phyloP scores from a whole-genome alignment of 23 tunicate species.

The Aplidium turbinatum region DNA sequence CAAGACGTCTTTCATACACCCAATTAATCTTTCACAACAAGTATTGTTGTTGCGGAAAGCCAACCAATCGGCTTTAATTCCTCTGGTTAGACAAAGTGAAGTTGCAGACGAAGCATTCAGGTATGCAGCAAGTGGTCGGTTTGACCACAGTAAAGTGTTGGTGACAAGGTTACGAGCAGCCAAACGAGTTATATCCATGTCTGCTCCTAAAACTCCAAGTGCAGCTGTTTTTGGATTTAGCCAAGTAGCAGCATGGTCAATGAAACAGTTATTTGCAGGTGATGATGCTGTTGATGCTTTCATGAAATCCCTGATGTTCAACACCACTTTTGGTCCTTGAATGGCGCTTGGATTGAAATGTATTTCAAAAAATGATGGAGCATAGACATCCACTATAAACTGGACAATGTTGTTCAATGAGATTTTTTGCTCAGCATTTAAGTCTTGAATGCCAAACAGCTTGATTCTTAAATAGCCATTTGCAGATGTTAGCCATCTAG shows the following conservation, averaged over 20 bases:
- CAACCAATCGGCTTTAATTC: too few relatives aligned
- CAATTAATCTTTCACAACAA: too few relatives aligned
- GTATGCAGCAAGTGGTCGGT: too few relatives aligned
- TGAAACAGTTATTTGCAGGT: neutral
- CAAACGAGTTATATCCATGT: too few relatives aligned
- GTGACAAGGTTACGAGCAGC: too few relatives aligned
- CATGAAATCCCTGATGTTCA: constrained; percentile 2
- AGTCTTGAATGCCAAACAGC: constrained; percentile 8
- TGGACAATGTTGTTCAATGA: constrained; percentile 2
- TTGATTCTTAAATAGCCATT: constrained; percentile 1
- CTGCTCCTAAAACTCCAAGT: too few relatives aligned
- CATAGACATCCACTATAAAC: neutral
- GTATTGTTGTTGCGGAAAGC: too few relatives aligned
- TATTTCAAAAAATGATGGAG: constrained; percentile 1
- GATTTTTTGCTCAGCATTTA: constrained; percentile 8
- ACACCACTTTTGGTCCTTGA: constrained; percentile 9
- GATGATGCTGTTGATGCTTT: neutral
- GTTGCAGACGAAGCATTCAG: too few relatives aligned
- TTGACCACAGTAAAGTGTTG: too few relatives aligned
- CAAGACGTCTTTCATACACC: too few relatives aligned
- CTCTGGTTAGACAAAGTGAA: too few relatives aligned
- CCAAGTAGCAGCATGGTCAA: neutral
- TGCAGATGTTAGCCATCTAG: constrained; percentile 9
- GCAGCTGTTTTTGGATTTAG: too few relatives aligned
- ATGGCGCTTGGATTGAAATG: neutral